These are phyloP conservation scores for Xiphophorus couchianus DNA, from an alignment of 2,113 vertebrate genomes.

Conservation along the genomic window DNA sequence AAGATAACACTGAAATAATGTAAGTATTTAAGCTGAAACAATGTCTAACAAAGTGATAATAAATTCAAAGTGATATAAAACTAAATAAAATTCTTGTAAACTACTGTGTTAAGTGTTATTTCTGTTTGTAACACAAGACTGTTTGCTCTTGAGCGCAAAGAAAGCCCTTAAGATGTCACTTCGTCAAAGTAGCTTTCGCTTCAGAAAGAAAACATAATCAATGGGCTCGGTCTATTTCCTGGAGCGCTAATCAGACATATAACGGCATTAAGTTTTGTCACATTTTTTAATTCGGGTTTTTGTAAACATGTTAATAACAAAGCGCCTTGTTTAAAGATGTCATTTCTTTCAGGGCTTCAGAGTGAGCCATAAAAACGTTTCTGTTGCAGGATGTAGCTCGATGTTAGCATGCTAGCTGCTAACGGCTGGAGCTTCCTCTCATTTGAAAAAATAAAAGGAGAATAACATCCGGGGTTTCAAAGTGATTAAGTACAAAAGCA, in stretches of 20 bases:
- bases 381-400: constrained; percentile 27
- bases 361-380: not conserved
- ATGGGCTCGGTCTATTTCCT: constrained; percentile 67
- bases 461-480: rapidly evolving
- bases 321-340: not conserved
- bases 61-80: not conserved
- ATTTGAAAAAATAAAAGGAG: not conserved
- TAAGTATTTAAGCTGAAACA: not conserved
- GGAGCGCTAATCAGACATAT: constrained; percentile 16
- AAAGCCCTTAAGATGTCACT: not conserved
- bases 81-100: not conserved
- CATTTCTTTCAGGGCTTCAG: not conserved
- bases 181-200: not conserved
- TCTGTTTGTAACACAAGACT: not conserved
- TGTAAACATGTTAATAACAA: rapidly evolving
- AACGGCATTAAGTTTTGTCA: not conserved
- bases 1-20: not conserved
- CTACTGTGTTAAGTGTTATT: not conserved
- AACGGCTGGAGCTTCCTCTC: constrained; percentile 28
- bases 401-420: constrained; percentile 43
- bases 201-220: constrained; percentile 2
- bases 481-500: not conserved
- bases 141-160: not conserved
- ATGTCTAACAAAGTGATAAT: not conserved
- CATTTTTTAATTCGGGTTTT: not conserved